phyloP scores from a whole-genome alignment of 2,113 vertebrate genomes.

The Cygnus atratus region DNA sequence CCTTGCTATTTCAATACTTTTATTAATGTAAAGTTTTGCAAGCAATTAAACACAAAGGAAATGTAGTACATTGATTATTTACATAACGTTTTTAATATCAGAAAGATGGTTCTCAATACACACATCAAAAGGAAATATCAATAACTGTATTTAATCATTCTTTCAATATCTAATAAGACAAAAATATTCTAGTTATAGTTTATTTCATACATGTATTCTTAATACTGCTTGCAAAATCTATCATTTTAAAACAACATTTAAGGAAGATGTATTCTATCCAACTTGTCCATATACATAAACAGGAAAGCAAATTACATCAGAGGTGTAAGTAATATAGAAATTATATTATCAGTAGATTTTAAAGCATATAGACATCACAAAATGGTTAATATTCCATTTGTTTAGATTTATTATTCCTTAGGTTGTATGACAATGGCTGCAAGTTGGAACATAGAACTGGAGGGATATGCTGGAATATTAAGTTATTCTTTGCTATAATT shows the following conservation, averaged over 20 bases:
- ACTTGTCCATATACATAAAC: not conserved
- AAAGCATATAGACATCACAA: not conserved
- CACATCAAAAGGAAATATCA: not conserved
- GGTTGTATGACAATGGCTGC: not conserved
- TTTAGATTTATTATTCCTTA: not conserved
- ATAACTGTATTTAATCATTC: not conserved
- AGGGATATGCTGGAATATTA: not conserved
- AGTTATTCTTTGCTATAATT: not conserved
- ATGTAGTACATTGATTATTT: not conserved
- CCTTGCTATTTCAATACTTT: slow-evolving; percentile 1
- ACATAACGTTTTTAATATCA: not conserved
- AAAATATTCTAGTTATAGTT: not conserved
- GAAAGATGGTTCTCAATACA: not conserved
- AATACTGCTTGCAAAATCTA: not conserved
- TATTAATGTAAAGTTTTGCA: slow-evolving; percentile 32
- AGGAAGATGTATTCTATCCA: not conserved
- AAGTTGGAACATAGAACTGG: not conserved
- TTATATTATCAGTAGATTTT: fast-evolving
- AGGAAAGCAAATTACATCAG: not conserved
- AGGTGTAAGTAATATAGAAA: not conserved
- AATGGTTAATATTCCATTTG: not conserved
- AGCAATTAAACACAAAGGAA: slow-evolving; percentile 29
- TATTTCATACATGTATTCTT: not conserved
- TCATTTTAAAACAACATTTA: not conserved
- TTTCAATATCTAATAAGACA: not conserved